A percentile compares a stretch with the other conserved stretches of the same genome.
These are phyloP conservation scores for Drosophila orena DNA, from an alignment of 1,140 invertebrate genomes.

Conservation along the genomic window DNA sequence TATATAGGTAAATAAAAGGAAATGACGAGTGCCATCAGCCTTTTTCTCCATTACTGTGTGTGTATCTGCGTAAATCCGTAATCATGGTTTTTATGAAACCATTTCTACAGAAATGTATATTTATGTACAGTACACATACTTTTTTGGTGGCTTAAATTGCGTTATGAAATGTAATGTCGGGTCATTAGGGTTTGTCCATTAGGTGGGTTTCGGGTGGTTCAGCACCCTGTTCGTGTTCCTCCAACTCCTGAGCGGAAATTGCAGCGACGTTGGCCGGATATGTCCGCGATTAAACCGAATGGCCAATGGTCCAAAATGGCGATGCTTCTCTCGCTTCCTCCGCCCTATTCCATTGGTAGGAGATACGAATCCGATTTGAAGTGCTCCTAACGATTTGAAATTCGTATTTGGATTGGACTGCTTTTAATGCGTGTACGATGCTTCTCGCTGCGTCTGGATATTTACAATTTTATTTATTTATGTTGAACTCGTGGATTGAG, in stretches of 20 bases:
- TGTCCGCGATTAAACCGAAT: slow-evolving; percentile 72
- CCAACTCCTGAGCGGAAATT: slow-evolving; percentile 58
- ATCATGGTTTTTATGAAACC: slow-evolving; percentile 63
- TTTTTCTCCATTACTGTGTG: background rate
- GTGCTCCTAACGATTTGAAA: slow-evolving; percentile 11
- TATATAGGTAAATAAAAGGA: background rate
- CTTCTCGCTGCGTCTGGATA: slow-evolving; percentile 26
- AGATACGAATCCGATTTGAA: slow-evolving; percentile 37
- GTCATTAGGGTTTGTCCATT: slow-evolving; percentile 75
- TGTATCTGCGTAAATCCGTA: slow-evolving; percentile 60
- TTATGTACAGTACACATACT: slow-evolving; percentile 6
- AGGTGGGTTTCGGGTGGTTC: slow-evolving; percentile 23
- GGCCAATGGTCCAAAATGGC: slow-evolving; percentile 52
- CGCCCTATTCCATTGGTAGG: slow-evolving; percentile 1
- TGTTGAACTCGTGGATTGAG: slow-evolving; percentile 18
- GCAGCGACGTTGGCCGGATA: slow-evolving; percentile 66
- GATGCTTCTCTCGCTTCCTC: background rate
- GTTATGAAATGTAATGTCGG: slow-evolving; percentile 78
- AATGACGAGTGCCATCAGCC: background rate
- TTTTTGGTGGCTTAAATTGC: slow-evolving; percentile 68
- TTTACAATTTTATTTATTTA: slow-evolving; percentile 53
- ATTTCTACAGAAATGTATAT: slow-evolving; percentile 57
- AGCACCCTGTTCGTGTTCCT: background rate
- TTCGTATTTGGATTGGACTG: slow-evolving; percentile 23
- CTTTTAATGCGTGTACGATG: slow-evolving; percentile 11